Evolutionary conservation across 2,113 vertebrate genomes (phyloP), one percentile per base, ranked within the genome.

Genomic region (Silurus meridionalis): DNA sequence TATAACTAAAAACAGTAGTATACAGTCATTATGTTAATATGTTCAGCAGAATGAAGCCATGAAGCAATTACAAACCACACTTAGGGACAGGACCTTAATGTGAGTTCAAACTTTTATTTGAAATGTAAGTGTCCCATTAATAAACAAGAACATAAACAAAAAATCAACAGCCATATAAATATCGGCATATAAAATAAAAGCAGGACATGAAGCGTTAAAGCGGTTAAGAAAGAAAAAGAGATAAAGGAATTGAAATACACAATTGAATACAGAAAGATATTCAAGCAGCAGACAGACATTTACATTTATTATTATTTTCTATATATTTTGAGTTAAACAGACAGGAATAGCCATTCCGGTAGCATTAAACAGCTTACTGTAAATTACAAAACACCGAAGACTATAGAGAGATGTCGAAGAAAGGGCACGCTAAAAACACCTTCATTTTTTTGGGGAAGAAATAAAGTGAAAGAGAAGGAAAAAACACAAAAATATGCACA

Each of bases 141-240:
- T 95, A 97, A 96, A 96, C 82, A 92, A 88, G 74, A 93, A 90
- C 88, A 92, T 91, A 96, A 93, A 89, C 91, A 95, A 95, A 95
- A 78, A 95, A 78, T 95, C 95, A 92, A 90, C 87, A 96, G 96
- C 95, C 93, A 96, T 96, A 96, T 96, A 97, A 97, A 96, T 96
- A 97, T 96, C 96, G 96, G 95, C 96, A 95, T 96, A 74, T 96
- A 96, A 96, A 97, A 96, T 94, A 95, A 95, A 95, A 94, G 93
- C 94, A 94, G 95, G 94, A 95, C 94, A 95, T 93, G 92, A 94
- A 48, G 86, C 58, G 91, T 94, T 96, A 96, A n/a, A 93, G 93
- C 90, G 93, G 94, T 94, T 95, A 75, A 94, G 93, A 55, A 57
- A 78, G 8, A 10, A 50, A n/a, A 52, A 10, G n/a, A 57, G 4